These are phyloP conservation scores for Conomelus anceps DNA, from an alignment of 2,888 invertebrate genomes.

Conservation along the genomic window DNA sequence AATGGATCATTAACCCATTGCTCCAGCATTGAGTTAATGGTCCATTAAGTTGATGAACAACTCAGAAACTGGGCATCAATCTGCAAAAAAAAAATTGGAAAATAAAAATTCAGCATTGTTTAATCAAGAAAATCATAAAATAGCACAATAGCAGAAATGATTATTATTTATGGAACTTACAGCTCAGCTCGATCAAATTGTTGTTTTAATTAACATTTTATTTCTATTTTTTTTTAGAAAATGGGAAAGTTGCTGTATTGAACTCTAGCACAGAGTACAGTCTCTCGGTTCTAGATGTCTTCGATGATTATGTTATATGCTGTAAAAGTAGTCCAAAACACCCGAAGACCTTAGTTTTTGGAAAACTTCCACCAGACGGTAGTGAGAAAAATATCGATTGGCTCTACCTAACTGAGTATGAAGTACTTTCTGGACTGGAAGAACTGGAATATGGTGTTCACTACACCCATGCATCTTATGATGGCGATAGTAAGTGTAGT, in stretches of 20 bases:
- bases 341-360: conserved; percentile 38
- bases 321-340: conserved; percentile 39
- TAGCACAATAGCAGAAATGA: too few relatives aligned
- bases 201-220: too few relatives aligned
- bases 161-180: neutral
- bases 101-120: too few relatives aligned
- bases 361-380: conserved; percentile 31
- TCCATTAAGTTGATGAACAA: too few relatives aligned
- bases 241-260: conserved; percentile 44
- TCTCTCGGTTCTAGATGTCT: conserved; percentile 41
- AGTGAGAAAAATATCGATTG: conserved; percentile 23
- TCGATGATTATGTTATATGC: conserved; percentile 41
- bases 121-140: too few relatives aligned
- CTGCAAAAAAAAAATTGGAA: too few relatives aligned
- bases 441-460: neutral
- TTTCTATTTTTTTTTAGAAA: conserved; percentile 37
- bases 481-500: neutral
- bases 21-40: too few relatives aligned
- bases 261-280: conserved; percentile 39
- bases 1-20: too few relatives aligned
- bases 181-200: neutral
- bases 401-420: conserved; percentile 32
- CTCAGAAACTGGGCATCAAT: too few relatives aligned
- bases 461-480: neutral
- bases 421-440: neutral